Conservation (phyloP, 2,113 vertebrate species). For the Cochlearius cochlearius region DNA sequence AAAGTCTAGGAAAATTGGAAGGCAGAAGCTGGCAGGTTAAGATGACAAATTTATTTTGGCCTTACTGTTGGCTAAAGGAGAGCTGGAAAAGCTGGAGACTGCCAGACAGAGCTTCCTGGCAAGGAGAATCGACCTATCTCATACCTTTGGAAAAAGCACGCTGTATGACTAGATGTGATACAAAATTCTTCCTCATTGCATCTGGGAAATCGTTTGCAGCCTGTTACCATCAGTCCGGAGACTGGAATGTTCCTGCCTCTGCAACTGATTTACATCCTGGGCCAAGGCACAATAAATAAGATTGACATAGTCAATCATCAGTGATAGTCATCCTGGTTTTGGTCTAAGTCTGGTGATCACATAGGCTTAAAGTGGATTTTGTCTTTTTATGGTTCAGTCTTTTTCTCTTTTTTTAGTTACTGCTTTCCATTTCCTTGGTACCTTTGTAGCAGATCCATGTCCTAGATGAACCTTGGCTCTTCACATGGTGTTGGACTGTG, state of each 20-base stretch:
- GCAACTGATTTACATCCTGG: neutral
- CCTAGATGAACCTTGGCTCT: neutral
- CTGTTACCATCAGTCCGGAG: neutral
- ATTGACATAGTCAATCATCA: neutral
- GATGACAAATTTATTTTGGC: constrained; percentile 33
- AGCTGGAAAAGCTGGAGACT: neutral
- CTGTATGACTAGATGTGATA: neutral
- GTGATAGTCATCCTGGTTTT: neutral
- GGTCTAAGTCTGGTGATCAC: neutral
- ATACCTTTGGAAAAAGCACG: constrained; percentile 33
- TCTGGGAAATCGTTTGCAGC: constrained; percentile 8
- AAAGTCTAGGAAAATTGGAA: constrained; percentile 49
- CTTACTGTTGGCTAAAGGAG: neutral
- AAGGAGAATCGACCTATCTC: neutral
- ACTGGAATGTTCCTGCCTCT: neutral
- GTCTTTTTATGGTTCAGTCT: neutral
- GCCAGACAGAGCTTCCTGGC: constrained; percentile 35
- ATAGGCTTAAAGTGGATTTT: neutral
- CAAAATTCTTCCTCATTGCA: neutral
- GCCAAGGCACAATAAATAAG: neutral
- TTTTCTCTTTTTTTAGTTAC: neutral
- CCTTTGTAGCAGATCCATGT: neutral
- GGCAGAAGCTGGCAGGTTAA: constrained; percentile 17
- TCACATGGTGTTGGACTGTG: accelerated
- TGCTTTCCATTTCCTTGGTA: neutral